Conservation (phyloP, 2,113 vertebrate species). For the Pyrgilauda ruficollis region DNA sequence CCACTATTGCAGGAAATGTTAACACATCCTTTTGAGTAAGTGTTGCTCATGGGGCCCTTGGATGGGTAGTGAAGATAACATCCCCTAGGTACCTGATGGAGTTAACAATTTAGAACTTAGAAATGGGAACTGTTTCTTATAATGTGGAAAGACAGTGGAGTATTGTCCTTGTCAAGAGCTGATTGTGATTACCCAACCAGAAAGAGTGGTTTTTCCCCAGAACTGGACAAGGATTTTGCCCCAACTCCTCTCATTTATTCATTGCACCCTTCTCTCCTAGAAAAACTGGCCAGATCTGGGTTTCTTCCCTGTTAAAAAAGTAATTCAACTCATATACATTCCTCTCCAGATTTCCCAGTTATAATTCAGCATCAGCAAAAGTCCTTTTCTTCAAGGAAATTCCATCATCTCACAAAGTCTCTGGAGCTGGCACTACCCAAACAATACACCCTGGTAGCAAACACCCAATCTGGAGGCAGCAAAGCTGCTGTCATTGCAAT, state of each 20-base stretch:
- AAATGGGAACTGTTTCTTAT: background rate
- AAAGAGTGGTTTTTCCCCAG: background rate
- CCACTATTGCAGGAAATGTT: background rate
- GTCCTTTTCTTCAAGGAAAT: background rate
- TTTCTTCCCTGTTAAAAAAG: background rate
- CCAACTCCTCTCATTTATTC: background rate
- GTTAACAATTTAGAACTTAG: background rate
- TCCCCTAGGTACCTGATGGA: background rate
- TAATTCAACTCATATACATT: background rate
- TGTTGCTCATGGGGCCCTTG: background rate
- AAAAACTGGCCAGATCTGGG: background rate
- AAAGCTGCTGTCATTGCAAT: background rate
- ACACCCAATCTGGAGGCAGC: background rate
- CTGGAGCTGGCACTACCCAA: background rate
- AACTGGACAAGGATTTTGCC: background rate
- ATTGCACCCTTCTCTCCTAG: background rate
- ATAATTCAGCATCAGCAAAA: background rate
- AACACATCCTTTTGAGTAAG: background rate
- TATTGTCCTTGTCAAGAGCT: background rate
- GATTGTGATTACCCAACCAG: background rate
- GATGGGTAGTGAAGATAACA: background rate
- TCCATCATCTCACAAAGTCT: background rate
- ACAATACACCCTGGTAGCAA: background rate
- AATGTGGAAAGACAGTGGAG: background rate
- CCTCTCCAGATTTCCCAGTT: background rate